A percentile compares a stretch with the other conserved stretches of the same genome.
Conservation (phyloP, 92 coral and sea anemone genomes). For the Anthopleura xanthogrammica region DNA sequence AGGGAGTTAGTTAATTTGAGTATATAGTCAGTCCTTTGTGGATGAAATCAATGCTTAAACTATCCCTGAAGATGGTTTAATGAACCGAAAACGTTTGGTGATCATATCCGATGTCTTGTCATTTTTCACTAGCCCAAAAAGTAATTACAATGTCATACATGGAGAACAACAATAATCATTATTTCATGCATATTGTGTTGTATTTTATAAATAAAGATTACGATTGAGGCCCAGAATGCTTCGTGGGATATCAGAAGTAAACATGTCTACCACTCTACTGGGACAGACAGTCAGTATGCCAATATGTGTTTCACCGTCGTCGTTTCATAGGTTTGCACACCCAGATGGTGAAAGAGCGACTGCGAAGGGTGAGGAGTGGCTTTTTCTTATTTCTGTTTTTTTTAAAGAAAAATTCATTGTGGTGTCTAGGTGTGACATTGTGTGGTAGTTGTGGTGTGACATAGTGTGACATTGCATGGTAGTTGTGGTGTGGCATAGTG, state of each 20-base stretch:
- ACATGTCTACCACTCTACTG: constrained; percentile 65
- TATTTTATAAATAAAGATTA: not conserved
- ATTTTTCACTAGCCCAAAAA: too few species aligned
- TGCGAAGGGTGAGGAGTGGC: constrained; percentile 41
- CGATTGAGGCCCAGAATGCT: constrained; percentile 56
- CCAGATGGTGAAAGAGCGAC: constrained; percentile 73
- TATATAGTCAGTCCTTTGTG: too few species aligned
- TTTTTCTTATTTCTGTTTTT: too few species aligned
- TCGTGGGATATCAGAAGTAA: constrained; percentile 53
- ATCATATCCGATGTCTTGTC: too few species aligned
- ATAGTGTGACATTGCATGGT: not conserved
- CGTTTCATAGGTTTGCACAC: constrained; percentile 50
- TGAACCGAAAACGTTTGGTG: too few species aligned
- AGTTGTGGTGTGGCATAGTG: too few species aligned
- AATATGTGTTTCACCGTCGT: constrained; percentile 61
- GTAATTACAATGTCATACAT: too few species aligned
- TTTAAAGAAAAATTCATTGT: not conserved
- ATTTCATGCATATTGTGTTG: not conserved
- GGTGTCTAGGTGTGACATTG: not conserved
- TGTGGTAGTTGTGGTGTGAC: not conserved
- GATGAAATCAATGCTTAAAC: too few species aligned
- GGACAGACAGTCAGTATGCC: constrained; percentile 67
- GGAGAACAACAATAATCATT: too few species aligned
- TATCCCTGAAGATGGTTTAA: too few species aligned
- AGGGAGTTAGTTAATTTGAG: too few species aligned